Base-by-base conservation (phyloP, 2,797 vertebrate genomes). In the Steatocranus sp. region DNA sequence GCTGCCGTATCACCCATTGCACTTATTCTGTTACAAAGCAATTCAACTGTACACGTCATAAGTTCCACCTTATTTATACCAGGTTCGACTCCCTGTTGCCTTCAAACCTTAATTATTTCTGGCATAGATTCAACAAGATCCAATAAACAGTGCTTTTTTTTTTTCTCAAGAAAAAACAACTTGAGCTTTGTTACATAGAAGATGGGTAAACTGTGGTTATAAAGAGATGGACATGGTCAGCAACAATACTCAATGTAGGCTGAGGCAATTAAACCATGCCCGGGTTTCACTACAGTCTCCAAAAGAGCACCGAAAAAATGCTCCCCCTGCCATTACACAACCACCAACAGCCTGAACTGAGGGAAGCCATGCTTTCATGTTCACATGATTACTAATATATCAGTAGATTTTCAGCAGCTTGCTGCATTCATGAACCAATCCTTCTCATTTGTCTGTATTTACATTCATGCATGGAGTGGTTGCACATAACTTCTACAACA, bases 301-400 rank as follows among this genome's bases (percentile, higher is more conserved):
- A 68, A 25, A 43, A 61, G 3, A 10, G 12, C 0, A 1, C 63
- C 2, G 0, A 27, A 17, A 43, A 46, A 70, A 27, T 1, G 15
- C 41, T 17, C 38, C 38, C 4, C 23, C 14, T 25, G 15, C 23
- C 15, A 0, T 70, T 7, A 46, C 38, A 46, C 38, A 14, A 43
- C n/a, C 58, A 38, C 8, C 66, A 43, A 10, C 56, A 61, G 56
- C 1, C 18, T 70, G 23, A 43, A 3, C 1, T 2, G 15, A 43
- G 2, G 14, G 23, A 17, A 70, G 23, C 23, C 15, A 18, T 27
- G 66, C 15, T 66, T 66, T 66, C n/a, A 6, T 70, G 66, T 70
- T 43, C 0, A 7, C 15, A 27, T 36, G 17, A 17, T 17, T 25
- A 12, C 5, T 70, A 43, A 70, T 14, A 43, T 46, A 46, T 43